A percentile compares a stretch with the other conserved stretches of the same genome.
Conservation (phyloP, 2,888 invertebrate genomes). For the Hololepta plana region DNA sequence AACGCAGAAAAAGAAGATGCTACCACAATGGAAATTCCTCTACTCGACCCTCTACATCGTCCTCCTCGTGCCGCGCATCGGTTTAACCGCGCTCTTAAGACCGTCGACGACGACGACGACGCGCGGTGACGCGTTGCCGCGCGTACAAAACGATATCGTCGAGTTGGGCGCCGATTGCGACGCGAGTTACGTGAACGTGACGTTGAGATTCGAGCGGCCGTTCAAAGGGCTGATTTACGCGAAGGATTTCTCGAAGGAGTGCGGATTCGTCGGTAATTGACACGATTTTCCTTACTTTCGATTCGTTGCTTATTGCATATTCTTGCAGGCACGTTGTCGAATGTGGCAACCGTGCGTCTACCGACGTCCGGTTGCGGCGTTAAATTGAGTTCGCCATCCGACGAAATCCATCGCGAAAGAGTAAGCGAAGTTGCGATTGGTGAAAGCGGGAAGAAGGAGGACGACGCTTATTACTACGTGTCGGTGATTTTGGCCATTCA, state of each 20-base stretch:
- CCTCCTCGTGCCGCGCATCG: too few relatives aligned
- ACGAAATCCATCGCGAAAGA: too few relatives aligned
- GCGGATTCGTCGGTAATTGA: slow-evolving; percentile 38
- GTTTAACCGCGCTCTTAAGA: too few relatives aligned
- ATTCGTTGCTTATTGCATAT: slow-evolving; percentile 3
- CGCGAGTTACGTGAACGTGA: slow-evolving; percentile 39
- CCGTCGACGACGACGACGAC: too few relatives aligned
- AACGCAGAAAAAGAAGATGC: too few relatives aligned
- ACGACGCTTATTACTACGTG: slow-evolving; percentile 33
- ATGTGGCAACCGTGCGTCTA: slow-evolving; percentile 24
- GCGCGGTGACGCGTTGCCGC: too few relatives aligned
- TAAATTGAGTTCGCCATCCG: slow-evolving; percentile 35
- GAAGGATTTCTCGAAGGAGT: slow-evolving; percentile 57
- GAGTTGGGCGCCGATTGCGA: slow-evolving; percentile 44
- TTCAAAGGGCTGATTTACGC: slow-evolving; percentile 60
- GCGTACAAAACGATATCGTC: slow-evolving; percentile 36
- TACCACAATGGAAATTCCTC: too few relatives aligned
- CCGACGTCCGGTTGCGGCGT: slow-evolving; percentile 53
- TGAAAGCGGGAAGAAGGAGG: slow-evolving; percentile 20
- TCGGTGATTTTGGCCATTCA: slow-evolving; percentile 51
- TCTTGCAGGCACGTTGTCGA: slow-evolving; percentile 14
- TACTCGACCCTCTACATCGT: too few relatives aligned
- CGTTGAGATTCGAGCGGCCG: slow-evolving; percentile 38
- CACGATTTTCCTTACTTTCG: slow-evolving; percentile 1
- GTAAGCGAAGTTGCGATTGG: slow-evolving; percentile 17